Percentiles rank a stretch among this genome's conserved stretches.
Evolutionary conservation across 2,797 vertebrate genomes (phyloP).

Genomic region (Florisuga fusca): DNA sequence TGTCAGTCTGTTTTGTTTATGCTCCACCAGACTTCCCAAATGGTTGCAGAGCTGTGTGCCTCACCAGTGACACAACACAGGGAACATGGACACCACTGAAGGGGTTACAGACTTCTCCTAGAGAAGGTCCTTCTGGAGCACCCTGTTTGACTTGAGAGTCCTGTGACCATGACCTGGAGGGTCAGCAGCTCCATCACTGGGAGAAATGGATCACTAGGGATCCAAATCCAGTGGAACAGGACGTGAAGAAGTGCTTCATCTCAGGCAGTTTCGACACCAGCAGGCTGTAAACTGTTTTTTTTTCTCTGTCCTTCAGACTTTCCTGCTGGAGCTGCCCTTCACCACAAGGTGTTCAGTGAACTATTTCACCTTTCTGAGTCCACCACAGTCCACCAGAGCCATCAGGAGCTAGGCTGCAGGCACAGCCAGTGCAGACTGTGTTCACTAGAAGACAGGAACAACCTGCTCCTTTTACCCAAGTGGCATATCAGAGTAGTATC

Average conservation of each 20-base stretch:
- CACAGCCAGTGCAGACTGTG: background rate
- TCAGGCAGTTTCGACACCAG: background rate
- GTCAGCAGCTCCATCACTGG: background rate
- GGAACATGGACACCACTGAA: accelerated
- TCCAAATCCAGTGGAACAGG: background rate
- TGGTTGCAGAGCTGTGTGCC: background rate
- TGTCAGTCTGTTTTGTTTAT: background rate
- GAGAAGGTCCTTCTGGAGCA: background rate
- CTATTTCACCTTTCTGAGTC: background rate
- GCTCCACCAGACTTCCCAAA: background rate
- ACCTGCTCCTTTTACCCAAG: background rate
- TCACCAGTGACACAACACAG: background rate
- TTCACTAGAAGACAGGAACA: background rate
- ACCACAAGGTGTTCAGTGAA: background rate
- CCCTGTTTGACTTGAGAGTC: background rate
- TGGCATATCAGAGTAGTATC: background rate
- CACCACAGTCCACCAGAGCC: background rate
- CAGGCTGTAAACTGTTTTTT: background rate
- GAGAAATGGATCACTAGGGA: background rate
- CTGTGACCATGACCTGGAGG: background rate
- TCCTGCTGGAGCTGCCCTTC: background rate
- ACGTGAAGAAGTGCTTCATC: background rate
- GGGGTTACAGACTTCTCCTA: background rate
- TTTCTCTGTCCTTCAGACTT: background rate
- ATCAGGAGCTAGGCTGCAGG: background rate